Base-by-base conservation (phyloP, 2,797 vertebrate species). In the Austrolebias charrua region DNA sequence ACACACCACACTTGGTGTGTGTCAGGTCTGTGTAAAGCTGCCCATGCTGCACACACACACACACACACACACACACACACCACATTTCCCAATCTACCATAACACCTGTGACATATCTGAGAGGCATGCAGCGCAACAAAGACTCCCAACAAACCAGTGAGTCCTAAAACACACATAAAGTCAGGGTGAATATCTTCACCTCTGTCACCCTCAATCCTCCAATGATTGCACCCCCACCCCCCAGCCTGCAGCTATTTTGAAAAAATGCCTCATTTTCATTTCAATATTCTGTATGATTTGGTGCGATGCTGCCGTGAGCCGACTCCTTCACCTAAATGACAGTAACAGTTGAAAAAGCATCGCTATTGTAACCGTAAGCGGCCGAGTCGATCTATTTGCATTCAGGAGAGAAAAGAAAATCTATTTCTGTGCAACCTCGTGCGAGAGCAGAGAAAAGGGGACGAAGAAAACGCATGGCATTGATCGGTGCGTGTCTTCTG, bases 181-280 rank as follows among this genome's bases (percentile, higher is more conserved):
- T 84, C 84, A 71, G 13, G 63, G 56, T 55, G 63, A 65, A 80
- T 75, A 86, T 81, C 79, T 80, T 84, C 84, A 86, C 78, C 85
- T 50, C 79, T 19, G 78, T 84, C 80, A 79, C 76, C 76, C 82
- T 64, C 73, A 70, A 64, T 78, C 76, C 78, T 50, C 75, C 5
- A 1, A 52, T 51, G 31, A 44, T 18, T 16, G 45, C 38, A 65
- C 15, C 10, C 16, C 18, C 42, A 7, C 5, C 16, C 38, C 12
- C 38, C 1, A 10, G 31, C 31, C n/a, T 4, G 73, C 61, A 83
- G 87, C 83, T 86, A 83, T 83, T 86, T 81, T 71, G 57, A 83
- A 79, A 82, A 24, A 74, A 79, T 7, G 51, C 77, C 70, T 89
- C 78, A 86, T 89, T 89, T 88, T 86, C 81, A 76, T 81, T 80